Evolutionary conservation across 2,888 invertebrate genomes (phyloP).

Genomic region (Rhagium mordax): DNA sequence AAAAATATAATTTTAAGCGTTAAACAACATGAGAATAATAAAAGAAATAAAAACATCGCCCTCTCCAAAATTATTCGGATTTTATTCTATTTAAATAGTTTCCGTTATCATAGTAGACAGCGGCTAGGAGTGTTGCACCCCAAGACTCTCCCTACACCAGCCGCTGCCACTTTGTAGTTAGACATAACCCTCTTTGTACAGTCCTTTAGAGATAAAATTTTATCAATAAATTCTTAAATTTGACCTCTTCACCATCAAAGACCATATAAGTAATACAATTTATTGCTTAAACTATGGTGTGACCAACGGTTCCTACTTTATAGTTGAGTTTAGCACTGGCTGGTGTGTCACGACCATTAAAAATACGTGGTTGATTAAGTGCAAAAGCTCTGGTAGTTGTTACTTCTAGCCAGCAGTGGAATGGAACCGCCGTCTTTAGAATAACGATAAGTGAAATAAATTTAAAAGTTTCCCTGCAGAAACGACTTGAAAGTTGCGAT

Average conservation of each 20-base stretch:
- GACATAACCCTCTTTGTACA: too few relatives aligned
- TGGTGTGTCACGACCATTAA: slow-evolving; percentile 28
- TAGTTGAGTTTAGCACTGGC: neutral
- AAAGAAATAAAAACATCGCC: too few relatives aligned
- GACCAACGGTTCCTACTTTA: slow-evolving; percentile 4
- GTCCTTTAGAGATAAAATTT: neutral
- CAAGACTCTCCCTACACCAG: too few relatives aligned
- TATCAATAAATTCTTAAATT: neutral
- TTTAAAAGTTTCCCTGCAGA: slow-evolving; percentile 69
- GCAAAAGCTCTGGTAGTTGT: slow-evolving; percentile 46
- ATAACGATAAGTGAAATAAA: slow-evolving; percentile 70
- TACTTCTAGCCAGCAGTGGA: slow-evolving; percentile 48
- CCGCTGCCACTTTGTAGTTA: too few relatives aligned
- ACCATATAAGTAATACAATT: neutral
- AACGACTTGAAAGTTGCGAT: slow-evolving; percentile 67
- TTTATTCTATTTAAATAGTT: too few relatives aligned
- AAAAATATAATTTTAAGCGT: too few relatives aligned
- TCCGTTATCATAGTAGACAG: too few relatives aligned
- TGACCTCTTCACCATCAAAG: neutral
- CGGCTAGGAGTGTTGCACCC: too few relatives aligned
- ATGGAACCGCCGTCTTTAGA: slow-evolving; percentile 59
- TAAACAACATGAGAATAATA: too few relatives aligned
- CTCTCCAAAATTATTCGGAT: too few relatives aligned
- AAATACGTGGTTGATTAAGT: slow-evolving; percentile 36
- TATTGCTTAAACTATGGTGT: neutral